Evolutionary conservation across 2,113 vertebrate species (phyloP).

Genomic region (Antigone vipio): DNA sequence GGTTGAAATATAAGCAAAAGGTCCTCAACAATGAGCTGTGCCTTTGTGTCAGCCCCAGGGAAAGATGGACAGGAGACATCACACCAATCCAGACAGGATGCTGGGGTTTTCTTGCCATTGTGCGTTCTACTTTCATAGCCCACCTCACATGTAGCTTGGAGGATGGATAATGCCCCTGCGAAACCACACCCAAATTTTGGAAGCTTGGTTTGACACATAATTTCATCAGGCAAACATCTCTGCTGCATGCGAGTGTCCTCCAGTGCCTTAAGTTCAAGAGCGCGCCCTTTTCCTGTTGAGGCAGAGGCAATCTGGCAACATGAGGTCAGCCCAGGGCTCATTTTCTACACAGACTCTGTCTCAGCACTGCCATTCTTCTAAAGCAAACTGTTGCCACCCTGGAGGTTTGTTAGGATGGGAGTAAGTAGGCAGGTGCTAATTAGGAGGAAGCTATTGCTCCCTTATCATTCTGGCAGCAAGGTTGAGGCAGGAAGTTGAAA

Average conservation of each 20-base stretch:
- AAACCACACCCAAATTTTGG: not conserved
- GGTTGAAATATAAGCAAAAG: constrained; percentile 2
- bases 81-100: not conserved
- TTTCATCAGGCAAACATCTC: not conserved
- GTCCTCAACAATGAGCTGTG: not conserved
- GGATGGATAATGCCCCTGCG: not conserved
- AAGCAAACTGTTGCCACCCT: not conserved
- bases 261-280: not conserved
- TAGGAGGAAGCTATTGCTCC: not conserved
- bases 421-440: not conserved
- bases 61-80: not conserved
- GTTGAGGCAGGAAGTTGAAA: not conserved
- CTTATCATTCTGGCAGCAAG: not conserved
- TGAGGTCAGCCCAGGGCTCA: not conserved
- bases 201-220: not conserved
- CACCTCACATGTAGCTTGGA: not conserved
- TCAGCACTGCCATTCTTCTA: not conserved
- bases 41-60: not conserved
- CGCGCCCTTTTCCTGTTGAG: not conserved
- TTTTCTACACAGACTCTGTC: not conserved
- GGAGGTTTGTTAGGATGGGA: not conserved
- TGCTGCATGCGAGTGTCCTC: not conserved
- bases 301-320: not conserved
- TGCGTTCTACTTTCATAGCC: not conserved
- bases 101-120: not conserved